Evolutionary conservation across 2,113 vertebrate species (phyloP).

Genomic region (Heteronetta atricapilla): DNA sequence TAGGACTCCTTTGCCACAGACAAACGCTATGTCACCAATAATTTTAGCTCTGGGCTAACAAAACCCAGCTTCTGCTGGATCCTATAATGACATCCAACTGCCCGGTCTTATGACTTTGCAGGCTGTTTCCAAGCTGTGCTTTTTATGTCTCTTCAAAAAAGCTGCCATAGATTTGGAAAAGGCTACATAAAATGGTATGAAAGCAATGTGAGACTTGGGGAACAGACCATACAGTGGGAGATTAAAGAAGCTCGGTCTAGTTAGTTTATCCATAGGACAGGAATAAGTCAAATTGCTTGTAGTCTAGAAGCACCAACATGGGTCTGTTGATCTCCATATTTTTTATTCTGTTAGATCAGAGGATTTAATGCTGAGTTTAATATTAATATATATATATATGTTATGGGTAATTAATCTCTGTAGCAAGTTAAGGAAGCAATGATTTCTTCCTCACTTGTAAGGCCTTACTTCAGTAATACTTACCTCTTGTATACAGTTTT

Average conservation of each 20-base stretch:
- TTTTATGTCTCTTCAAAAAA: background rate
- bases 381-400: background rate
- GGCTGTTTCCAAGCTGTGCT: background rate
- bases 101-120: background rate
- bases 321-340: background rate
- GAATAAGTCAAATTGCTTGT: background rate
- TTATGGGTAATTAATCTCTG: slow-evolving; percentile 4
- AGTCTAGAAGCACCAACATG: background rate
- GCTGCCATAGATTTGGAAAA: background rate
- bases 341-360: slow-evolving; percentile 42
- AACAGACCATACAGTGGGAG: background rate
- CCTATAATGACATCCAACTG: background rate
- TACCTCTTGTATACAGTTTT: background rate
- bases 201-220: background rate
- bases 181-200: background rate
- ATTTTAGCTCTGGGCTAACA: background rate
- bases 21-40: background rate
- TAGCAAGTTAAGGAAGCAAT: background rate
- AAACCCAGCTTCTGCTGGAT: background rate
- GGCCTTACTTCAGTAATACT: background rate
- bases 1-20: background rate
- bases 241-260: background rate
- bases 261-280: background rate
- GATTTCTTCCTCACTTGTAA: background rate
- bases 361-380: background rate